Conservation (phyloP, 92 coral and sea anemone species). For the Epizoanthus fatuus region DNA sequence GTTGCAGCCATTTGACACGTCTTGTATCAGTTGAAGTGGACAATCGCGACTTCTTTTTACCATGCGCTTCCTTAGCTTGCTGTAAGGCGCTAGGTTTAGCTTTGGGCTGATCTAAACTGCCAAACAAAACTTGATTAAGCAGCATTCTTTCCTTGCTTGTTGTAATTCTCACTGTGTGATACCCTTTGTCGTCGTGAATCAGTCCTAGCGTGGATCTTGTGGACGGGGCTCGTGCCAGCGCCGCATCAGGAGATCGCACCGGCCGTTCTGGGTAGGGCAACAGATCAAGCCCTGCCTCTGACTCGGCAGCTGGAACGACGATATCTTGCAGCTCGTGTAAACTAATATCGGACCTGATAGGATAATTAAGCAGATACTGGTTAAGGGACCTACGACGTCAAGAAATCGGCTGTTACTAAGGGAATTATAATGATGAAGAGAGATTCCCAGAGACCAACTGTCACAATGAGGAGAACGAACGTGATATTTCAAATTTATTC, state of each 20-base stretch:
- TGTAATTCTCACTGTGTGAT: conserved; percentile 14
- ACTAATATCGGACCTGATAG: conserved; percentile 6
- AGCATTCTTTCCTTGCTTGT: conserved; percentile 12
- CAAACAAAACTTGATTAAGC: conserved; percentile 15
- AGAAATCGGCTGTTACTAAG: no score
- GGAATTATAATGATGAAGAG: no score
- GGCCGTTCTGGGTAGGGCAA: conserved; percentile 4
- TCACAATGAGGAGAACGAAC: no score
- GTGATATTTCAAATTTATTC: no score
- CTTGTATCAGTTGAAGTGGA: conserved; percentile 8
- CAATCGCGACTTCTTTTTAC: background rate
- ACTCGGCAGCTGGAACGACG: conserved; percentile 5
- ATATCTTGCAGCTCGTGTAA: conserved; percentile 16
- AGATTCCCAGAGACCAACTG: no score
- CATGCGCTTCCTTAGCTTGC: background rate
- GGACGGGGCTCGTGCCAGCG: conserved; percentile 9
- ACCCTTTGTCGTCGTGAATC: conserved; percentile 38
- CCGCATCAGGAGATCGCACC: background rate
- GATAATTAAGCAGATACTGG: background rate
- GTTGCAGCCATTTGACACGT: conserved; percentile 22
- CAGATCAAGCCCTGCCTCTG: conserved; percentile 19
- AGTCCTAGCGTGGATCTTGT: conserved; percentile 33
- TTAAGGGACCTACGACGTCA: background rate
- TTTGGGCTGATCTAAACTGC: conserved; percentile 1
- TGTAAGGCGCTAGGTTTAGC: background rate